A percentile compares a stretch with the other conserved stretches of the same genome.
phyloP scores from a whole-genome alignment of 2,113 vertebrate genomes.

The Microcebus tavaratra region DNA sequence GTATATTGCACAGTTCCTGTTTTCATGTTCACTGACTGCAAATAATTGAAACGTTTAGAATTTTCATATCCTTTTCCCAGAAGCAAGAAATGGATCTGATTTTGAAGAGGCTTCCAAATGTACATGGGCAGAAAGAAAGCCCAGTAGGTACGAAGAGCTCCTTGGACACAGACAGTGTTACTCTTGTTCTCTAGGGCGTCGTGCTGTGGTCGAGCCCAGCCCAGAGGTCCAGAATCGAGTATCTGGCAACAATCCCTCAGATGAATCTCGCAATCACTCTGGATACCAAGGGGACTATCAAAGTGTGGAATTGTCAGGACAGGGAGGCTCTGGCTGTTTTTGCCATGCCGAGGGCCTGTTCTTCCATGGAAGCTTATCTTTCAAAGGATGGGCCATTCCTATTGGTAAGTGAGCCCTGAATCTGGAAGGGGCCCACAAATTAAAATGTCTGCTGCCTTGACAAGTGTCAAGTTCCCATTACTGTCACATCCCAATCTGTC shows the following conservation, averaged over 20 bases:
- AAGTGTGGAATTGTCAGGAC: constrained; percentile 40
- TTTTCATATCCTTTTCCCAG: not conserved
- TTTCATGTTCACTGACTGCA: not conserved
- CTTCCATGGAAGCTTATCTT: not conserved
- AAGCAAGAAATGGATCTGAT: not conserved
- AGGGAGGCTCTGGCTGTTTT: not conserved
- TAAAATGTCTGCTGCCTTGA: not conserved
- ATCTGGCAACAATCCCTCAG: not conserved
- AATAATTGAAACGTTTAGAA: not conserved
- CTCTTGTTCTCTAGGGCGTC: not conserved
- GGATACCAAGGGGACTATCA: not conserved
- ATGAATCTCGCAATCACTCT: not conserved
- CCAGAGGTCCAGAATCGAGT: fast-evolving
- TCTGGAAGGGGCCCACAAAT: not conserved
- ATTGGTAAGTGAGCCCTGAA: constrained; percentile 1
- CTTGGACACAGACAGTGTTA: not conserved
- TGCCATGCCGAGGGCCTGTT: fast-evolving
- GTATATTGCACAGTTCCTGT: not conserved
- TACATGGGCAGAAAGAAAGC: not conserved
- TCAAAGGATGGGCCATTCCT: not conserved
- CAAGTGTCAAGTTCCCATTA: fast-evolving
- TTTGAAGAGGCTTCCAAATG: not conserved
- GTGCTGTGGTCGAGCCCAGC: constrained; percentile 42
- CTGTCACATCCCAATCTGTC: not conserved
- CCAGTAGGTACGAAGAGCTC: not conserved